phyloP scores from a whole-genome alignment of 2,797 vertebrate species.

The Sylvilagus floridanus region DNA sequence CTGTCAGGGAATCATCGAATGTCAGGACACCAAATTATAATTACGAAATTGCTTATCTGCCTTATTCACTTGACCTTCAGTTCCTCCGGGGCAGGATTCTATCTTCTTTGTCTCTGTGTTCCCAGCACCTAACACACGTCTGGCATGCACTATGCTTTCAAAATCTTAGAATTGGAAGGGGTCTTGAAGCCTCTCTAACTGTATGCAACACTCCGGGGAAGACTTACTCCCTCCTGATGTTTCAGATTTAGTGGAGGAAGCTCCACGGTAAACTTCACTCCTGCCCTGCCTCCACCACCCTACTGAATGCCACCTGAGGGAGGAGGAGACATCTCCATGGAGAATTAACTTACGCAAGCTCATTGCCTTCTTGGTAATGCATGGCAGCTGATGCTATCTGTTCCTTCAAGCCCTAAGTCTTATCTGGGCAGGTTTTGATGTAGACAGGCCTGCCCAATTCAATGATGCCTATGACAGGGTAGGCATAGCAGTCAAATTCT shows the following conservation, averaged over 20 bases:
- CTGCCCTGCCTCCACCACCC: background rate
- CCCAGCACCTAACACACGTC: background rate
- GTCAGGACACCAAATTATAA: background rate
- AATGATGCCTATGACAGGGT: background rate
- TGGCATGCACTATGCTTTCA: background rate
- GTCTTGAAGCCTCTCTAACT: background rate
- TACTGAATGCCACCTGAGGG: background rate
- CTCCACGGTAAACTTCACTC: background rate
- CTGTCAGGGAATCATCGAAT: background rate
- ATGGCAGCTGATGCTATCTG: background rate
- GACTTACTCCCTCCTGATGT: background rate
- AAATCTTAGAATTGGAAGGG: background rate
- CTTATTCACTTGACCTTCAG: background rate
- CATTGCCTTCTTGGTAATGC: background rate
- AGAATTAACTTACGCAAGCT: background rate
- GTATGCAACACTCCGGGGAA: background rate
- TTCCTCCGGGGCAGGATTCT: background rate
- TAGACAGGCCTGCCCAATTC: background rate
- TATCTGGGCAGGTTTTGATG: background rate
- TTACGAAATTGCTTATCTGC: background rate
- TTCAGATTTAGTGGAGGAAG: background rate
- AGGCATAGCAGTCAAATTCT: background rate
- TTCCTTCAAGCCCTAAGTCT: background rate
- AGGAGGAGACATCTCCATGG: background rate
- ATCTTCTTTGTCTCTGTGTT: background rate